Evolutionary conservation across 2,888 invertebrate genomes (phyloP), one percentile per base, ranked within the genome.

Genomic region (Branchipolynoe longqiensis): DNA sequence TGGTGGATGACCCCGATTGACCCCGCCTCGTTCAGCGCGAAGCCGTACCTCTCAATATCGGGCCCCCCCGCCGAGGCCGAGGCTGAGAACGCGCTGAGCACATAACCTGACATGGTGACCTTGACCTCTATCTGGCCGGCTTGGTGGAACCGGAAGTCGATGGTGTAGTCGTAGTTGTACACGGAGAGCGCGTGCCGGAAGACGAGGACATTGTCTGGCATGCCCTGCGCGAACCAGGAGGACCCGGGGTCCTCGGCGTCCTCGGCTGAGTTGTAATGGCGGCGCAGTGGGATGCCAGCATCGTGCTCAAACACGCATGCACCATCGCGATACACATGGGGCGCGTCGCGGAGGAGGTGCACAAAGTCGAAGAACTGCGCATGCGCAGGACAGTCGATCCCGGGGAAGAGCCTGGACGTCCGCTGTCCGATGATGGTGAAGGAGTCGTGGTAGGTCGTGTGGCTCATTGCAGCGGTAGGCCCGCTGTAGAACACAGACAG

Each of bases 261-360:
- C 22, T 58, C 36, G 18, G 28, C 41, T 6, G 59, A 18, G 6
- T 54, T n/a, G 82, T 89, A 89, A 85, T 92, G 91, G 18, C 91
- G 88, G n/a, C 91, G 86, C 8, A 92, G 87, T 0, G 92, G 92
- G 22, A 88, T 87, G 6, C 90, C 91, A 6, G 89, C 89, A 85
- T 91, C 90, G 33, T 89, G 89, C 84, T 92, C 92, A 78, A 92
- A 92, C 12, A 92, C 83, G 87, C 92, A 92, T 40, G 90, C 90
- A n/a, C 82, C 41, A n/a, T 28, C 73, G 2, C 12, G 38, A 31
- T 48, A 83, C 18, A 31, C 18, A 14, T 54, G 31, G 6, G 84
- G 74, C 56, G 4, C 12, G 31, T 91, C 91, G 85, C 90, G 84
- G 4, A 90, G 89, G 88, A 91, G 86, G 18, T 90, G 90, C 86